phyloP scores from a whole-genome alignment of 30 jellyfish, hydroid and myxozoan species.

The Chrysaora quinquecirrha region DNA sequence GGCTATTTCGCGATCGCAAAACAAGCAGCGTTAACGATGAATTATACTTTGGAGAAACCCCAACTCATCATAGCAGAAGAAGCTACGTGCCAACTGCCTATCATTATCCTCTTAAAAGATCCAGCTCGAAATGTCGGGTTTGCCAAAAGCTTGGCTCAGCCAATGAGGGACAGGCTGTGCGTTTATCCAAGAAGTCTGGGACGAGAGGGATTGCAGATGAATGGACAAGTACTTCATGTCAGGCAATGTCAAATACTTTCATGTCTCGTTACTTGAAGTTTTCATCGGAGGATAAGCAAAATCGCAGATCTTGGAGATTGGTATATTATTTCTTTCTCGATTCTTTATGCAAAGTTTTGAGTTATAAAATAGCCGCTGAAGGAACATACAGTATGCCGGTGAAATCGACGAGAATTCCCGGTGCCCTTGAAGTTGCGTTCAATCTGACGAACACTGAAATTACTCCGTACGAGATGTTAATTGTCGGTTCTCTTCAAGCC shows the following conservation, averaged over 20 bases:
- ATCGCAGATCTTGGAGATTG: slow-evolving; percentile 52
- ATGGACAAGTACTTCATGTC: slow-evolving; percentile 73
- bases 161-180: slow-evolving; percentile 8
- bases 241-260: slow-evolving; percentile 49
- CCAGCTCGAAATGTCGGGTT: slow-evolving; percentile 50
- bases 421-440: slow-evolving; percentile 58
- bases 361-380: slow-evolving; percentile 64
- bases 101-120: slow-evolving; percentile 68
- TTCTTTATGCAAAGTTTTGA: slow-evolving; percentile 54
- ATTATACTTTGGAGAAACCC: slow-evolving; percentile 70
- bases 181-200: slow-evolving; percentile 15
- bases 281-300: slow-evolving; percentile 14
- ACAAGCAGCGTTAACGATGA: slow-evolving; percentile 41
- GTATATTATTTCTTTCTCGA: slow-evolving; percentile 65
- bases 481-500: slow-evolving; percentile 61
- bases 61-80: slow-evolving; percentile 51
- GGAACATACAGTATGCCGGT: slow-evolving; percentile 54
- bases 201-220: slow-evolving; percentile 28
- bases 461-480: slow-evolving; percentile 72
- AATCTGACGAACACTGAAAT: slow-evolving; percentile 61
- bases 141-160: slow-evolving; percentile 62
- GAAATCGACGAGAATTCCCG: slow-evolving; percentile 49
- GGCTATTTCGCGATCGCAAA: slow-evolving; percentile 25
- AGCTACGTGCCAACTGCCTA: slow-evolving; percentile 62
- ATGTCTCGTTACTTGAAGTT: slow-evolving; percentile 70